Base-by-base conservation (phyloP, 2,888 invertebrate genomes). In the Pseudolycoriella hygida region DNA sequence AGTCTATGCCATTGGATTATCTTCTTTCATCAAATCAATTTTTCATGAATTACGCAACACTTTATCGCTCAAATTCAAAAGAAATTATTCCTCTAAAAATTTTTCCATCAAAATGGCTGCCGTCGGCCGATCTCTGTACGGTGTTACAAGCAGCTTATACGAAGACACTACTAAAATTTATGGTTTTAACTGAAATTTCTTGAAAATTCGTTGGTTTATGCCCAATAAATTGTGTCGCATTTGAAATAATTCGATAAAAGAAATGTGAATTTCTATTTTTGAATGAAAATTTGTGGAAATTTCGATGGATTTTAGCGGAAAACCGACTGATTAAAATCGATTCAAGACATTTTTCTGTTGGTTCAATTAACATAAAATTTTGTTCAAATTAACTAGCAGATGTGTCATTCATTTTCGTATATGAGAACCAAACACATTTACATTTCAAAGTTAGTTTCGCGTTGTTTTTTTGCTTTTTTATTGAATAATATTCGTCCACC, bases 21-120 rank as follows among this genome's bases (percentile, higher is more conserved):
- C 5, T 25, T 4, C 8, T 25, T 8, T 25, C 8, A 6, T 4
- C 8, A 8, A 8, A 25, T 25, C 25, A 8, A 6, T 25, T 25
- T 25, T 25, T 8, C 5, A 6, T 25, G 4, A 25, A 25, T 25
- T 25, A 25, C 25, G 25, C 25, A 25, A 25, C 25, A 25, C 8
- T 8, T 25, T 25, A 8, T n/a, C 25, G 25, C 4, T 25, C 4
- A 4, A 25, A 25, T 6, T 25, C 25, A 25, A 8, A 6, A 8
- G 25, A 25, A 25, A 25, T n/a, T 25, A 25, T 25, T 25, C 25
- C 8, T 25, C 5, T 6, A 25, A 8, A 25, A 25, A 25, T 25
- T 25, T 25, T 25, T 25, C 25, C 25, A 32, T 37, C 44, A 44
- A 44, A 44, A 44, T 44, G 44, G 44, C 44, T 44, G 44, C 44